A percentile compares a stretch with the other conserved stretches of the same genome.
phyloP scores from a whole-genome alignment of 2,797 vertebrate species.

The Potorous gilbertii region DNA sequence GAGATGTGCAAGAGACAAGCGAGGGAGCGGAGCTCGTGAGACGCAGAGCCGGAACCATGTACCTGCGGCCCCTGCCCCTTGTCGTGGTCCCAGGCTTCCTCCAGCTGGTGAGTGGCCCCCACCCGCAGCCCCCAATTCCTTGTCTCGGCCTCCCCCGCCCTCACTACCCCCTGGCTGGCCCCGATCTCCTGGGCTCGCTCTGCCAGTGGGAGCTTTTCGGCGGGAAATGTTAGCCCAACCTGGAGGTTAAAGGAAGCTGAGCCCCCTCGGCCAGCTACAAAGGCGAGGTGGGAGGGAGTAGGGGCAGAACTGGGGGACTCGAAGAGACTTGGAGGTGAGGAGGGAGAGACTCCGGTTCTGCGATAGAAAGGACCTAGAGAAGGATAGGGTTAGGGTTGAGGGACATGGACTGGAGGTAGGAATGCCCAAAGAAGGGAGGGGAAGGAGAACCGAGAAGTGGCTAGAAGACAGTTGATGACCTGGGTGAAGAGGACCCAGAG shows the following conservation, averaged over 20 bases:
- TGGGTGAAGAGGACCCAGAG: fast-evolving
- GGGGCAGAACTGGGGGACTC: neutral
- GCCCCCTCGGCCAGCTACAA: neutral
- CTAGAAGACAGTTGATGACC: neutral
- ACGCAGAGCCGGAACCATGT: slow-evolving; percentile 84
- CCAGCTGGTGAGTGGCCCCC: slow-evolving; percentile 85
- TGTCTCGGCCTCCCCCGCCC: neutral
- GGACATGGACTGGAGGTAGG: neutral
- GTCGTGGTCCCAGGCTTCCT: slow-evolving; percentile 85
- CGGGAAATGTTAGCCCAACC: slow-evolving; percentile 63
- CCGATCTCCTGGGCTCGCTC: neutral
- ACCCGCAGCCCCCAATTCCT: neutral
- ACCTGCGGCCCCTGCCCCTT: slow-evolving; percentile 84
- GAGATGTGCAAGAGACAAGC: slow-evolving; percentile 84
- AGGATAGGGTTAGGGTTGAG: neutral
- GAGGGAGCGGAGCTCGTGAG: slow-evolving; percentile 79
- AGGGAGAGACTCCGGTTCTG: neutral
- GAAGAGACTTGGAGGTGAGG: neutral
- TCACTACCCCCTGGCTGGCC: neutral
- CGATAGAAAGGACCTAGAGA: neutral
- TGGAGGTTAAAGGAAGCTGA: neutral
- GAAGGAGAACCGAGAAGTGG: neutral
- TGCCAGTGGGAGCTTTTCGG: slow-evolving; percentile 37
- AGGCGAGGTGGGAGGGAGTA: neutral
- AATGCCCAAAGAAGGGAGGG: neutral